Base-by-base conservation (phyloP, 2,797 vertebrate species). In the Chelon auratus region DNA sequence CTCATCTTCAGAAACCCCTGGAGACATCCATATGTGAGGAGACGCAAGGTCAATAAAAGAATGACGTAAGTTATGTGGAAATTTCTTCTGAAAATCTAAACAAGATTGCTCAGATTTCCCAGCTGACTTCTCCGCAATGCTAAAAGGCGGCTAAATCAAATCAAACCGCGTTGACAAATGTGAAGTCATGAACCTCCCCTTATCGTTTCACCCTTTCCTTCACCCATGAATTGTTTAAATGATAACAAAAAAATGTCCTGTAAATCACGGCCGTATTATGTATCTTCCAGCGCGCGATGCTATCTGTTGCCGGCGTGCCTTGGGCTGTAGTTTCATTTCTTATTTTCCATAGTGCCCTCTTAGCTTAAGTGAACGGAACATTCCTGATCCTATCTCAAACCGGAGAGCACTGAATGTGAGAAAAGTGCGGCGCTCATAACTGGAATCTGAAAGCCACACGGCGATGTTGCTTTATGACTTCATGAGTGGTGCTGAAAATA, bases 401-500 rank as follows among this genome's bases (percentile, higher is more conserved):
- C 4, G 40, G 7, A 55, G 3, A 8, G 47, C 12, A n/a, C 26
- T 50, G 36, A 58, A 77, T 40, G 56, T 20, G 43, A 70, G 56
- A 52, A 62, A 59, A 54, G 50, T 17, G 20, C 48, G 47, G 36
- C 24, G 22, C 76, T 76, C 60, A 74, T 63, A 76, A 82, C 9
- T 47, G 48, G 42, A 72, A 76, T 66, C 45, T 47, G 45, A 70
- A 73, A 76, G 76, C 76, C 59, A 57, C 54, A 51, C 1, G 17
- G 45, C 17, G 18, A 51, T 24, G 69, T 43, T 4, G 50, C 52
- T 84, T 77, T 67, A 68, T 48, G 63, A 80, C 71, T 67, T 71
- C 10, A 58, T 48, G 75, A 75, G 71, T 12, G 43, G 8, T 8
- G 54, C 78, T 71, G 84, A 85, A 87, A 88, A 89, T 89, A 89